Base-by-base conservation (phyloP, 1,140 invertebrate species). In the Calycopis cecrops region DNA sequence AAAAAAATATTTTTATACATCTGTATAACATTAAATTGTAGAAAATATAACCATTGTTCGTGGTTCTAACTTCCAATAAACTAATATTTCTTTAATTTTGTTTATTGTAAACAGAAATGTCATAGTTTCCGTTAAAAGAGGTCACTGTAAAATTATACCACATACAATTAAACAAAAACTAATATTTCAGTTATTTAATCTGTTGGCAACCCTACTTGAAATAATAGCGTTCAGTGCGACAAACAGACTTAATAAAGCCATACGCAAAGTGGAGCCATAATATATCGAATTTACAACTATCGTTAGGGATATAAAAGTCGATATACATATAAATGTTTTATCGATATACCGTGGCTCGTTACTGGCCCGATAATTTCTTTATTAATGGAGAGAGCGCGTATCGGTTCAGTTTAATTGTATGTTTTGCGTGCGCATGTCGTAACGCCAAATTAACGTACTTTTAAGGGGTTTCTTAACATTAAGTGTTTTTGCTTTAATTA, bases 251-350 rank as follows among this genome's bases (percentile, higher is more conserved):
- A 76, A 79, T 75, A 73, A 79, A 79, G 73, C 63, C 66, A 61
- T 79, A 63, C 40, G n/a, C 48, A 35, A 49, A 51, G 42, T 61
- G 54, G 57, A 55, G 65, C 64, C 54, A 67, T 77, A 77, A 76
- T 54, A 51, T 61, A 50, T 69, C 59, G 67, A 76, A 79, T 79
- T 77, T 79, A 77, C 68, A 60, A 54, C 57, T 51, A 71, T 65
- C 69, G 70, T 76, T 71, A 70, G 70, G 59, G 55, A 65, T 64
- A 79, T 79, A 73, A 76, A 75, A 67, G 70, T 74, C 76, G 73
- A 76, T 78, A 69, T 65, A 67, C 35, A 57, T 58, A 65, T 17
- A 44, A 44, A 44, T 44, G 72, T 76, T 78, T 79, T 75, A 73
- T 79, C 76, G 73, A 74, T 65, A 75, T 63, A 65, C 60, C 66